Base-by-base conservation (phyloP, 2,113 vertebrate genomes). In the Proteles cristata region DNA sequence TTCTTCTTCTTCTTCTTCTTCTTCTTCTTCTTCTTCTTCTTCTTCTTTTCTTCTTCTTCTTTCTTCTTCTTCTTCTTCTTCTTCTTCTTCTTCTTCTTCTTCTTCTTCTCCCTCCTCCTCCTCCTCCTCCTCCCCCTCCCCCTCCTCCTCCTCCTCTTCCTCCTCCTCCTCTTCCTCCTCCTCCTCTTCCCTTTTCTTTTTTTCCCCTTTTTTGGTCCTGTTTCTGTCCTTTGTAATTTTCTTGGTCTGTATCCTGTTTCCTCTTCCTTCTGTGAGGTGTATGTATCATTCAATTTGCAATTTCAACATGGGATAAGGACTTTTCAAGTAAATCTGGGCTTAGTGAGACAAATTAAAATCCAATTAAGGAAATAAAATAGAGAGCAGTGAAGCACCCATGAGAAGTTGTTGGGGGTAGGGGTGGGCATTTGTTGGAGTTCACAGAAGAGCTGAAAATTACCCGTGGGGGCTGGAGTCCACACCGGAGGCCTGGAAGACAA, bases 291-390 rank as follows among this genome's bases (percentile, higher is more conserved):
- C 87, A 94, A 73, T 96, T 96, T 97, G 83, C 50, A 86, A 61
- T 95, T 98, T 97, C 96, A 97, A 94, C 63, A 84, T 5, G 61
- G 68, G 89, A 81, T 61, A 35, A 92, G 39, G 65, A 96, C 92
- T 94, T 93, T 93, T 90, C 17, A 88, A 97, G 96, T 91, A 97
- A 97, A 97, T 95, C 94, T 96, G 83, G 83, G n/a, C 94, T 97
- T 97, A 96, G 93, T 65, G 87, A 97, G 95, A 93, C 95, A 97
- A 97, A 97, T 94, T 96, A 93, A 96, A 97, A 96, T 97, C 90
- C 95, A 98, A 96, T 98, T 98, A 97, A 94, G 89, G 93, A 96
- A 88, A 93, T 77, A 95, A 94, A 91, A 90, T 66, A 73, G 55
- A 69, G 86, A 97, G 88, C 0, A 2, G 74, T 35, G 39, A 79